These are phyloP conservation scores for Flexamia atlantica DNA, from an alignment of 2,888 invertebrate genomes.

Conservation along the genomic window DNA sequence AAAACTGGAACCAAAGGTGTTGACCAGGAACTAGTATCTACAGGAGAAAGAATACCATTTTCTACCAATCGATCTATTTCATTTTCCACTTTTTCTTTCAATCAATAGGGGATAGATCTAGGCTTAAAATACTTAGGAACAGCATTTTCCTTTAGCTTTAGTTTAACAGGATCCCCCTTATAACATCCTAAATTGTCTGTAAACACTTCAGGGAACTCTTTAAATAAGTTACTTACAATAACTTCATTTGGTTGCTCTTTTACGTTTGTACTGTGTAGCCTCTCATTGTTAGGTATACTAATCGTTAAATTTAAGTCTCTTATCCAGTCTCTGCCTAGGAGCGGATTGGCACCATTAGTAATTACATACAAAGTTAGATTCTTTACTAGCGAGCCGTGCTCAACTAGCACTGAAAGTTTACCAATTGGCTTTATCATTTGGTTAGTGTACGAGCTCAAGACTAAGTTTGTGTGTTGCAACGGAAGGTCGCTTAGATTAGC, in stretches of 20 bases:
- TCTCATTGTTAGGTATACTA: not conserved
- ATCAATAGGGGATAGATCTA: not conserved
- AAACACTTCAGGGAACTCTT: not conserved
- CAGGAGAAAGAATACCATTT: too few relatives aligned
- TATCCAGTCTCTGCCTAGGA: not conserved
- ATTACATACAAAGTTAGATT: not conserved
- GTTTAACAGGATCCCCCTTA: not conserved
- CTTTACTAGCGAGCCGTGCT: not conserved
- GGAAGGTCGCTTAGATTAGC: not conserved
- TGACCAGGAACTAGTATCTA: too few relatives aligned
- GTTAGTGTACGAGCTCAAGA: not conserved
- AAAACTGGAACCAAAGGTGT: too few relatives aligned
- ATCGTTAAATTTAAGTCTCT: not conserved
- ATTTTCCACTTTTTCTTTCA: not conserved
- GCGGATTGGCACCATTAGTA: not conserved
- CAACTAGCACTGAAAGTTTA: not conserved
- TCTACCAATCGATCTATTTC: not conserved
- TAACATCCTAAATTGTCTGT: not conserved
- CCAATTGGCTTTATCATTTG: not conserved
- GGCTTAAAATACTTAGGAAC: not conserved
- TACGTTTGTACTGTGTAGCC: not conserved
- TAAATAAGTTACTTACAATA: not conserved
- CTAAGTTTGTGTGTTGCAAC: not conserved
- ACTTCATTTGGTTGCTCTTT: not conserved
- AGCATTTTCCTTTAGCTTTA: constrained; percentile 1